Evolutionary conservation across 2,888 invertebrate species (phyloP), one percentile per base, ranked within the genome.

Genomic region (Petrolisthes cinctipes): DNA sequence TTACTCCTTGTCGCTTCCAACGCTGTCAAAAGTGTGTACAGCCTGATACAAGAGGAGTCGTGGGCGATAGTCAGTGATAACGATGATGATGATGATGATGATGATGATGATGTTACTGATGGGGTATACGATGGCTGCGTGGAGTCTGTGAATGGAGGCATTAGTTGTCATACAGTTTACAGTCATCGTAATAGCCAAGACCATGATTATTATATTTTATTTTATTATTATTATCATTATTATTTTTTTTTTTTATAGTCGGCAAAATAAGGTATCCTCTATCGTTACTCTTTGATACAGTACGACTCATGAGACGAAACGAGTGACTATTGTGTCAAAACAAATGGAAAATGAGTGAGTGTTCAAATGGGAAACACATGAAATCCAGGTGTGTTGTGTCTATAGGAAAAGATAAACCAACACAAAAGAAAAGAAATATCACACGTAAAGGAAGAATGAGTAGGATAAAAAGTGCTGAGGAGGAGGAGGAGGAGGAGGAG

Each of bases 351-450:
- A 17, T 61, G 61, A 61, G 61, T 61, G 61, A 61, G 9, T 11
- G 61, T 61, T 61, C 11, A 9, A 9, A 61, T 61, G 61, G 61
- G 61, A 61, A 20, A 0, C 7, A 11, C 68, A 68, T 17, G 51
- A 7, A 78, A 37, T 37, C 37, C 37, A 37, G 37, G 37, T 37
- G 37, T 37, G 37, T 37, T 37, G 37, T 37, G 37, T 37, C 37
- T 37, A 37, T 37, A 37, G 37, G 75, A 83, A 20, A 83, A 54
- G 68, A 68, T 66, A 68, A 66, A 53, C 61, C 68, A 82, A 71
- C 71, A 20, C 71, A 56, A 73, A 56, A 73, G n/a, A 83, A 20
- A 73, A 56, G 17, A 37, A 51, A n/a, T 14, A 68, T 14, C 5
- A 61, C 4, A 9, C 14, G 57, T 37, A 57, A n/a, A 23, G 37